Evolutionary conservation across 2,113 vertebrate species (phyloP).

Genomic region (Turnix velox): DNA sequence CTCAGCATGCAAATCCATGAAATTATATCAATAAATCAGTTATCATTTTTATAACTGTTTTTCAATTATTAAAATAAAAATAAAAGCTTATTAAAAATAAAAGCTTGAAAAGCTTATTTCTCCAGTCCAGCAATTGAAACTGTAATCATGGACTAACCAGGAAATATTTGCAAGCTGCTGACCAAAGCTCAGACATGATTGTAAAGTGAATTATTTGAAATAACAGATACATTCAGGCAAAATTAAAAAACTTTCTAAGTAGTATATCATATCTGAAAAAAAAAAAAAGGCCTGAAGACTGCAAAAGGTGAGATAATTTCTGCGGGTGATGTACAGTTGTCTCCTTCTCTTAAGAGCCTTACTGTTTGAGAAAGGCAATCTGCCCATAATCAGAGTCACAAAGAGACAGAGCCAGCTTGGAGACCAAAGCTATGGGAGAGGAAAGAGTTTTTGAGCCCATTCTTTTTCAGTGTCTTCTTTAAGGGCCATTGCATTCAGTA

Average conservation of each 20-base stretch:
- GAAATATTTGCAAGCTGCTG: not conserved
- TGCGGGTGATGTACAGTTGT: not conserved
- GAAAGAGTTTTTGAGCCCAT: not conserved
- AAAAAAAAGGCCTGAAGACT: not conserved
- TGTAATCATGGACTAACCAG: not conserved
- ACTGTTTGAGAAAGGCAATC: not conserved
- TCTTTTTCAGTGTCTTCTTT: not conserved
- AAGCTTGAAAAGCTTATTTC: not conserved
- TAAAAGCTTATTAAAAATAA: too few species aligned
- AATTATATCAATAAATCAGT: not conserved
- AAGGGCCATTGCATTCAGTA: fast-evolving
- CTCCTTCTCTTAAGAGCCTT: not conserved
- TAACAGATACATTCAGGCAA: not conserved
- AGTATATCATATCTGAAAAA: too few species aligned
- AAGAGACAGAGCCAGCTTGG: not conserved
- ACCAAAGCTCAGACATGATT: not conserved
- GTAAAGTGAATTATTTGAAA: not conserved
- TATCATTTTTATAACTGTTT: not conserved
- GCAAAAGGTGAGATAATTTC: not conserved
- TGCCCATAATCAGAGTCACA: not conserved
- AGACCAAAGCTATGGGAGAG: not conserved
- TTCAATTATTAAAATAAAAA: not conserved
- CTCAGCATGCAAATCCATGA: not conserved
- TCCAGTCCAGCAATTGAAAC: not conserved
- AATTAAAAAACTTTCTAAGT: not conserved